Conservation (phyloP, 1,140 invertebrate species). For the Trigoniulus corallinus region DNA sequence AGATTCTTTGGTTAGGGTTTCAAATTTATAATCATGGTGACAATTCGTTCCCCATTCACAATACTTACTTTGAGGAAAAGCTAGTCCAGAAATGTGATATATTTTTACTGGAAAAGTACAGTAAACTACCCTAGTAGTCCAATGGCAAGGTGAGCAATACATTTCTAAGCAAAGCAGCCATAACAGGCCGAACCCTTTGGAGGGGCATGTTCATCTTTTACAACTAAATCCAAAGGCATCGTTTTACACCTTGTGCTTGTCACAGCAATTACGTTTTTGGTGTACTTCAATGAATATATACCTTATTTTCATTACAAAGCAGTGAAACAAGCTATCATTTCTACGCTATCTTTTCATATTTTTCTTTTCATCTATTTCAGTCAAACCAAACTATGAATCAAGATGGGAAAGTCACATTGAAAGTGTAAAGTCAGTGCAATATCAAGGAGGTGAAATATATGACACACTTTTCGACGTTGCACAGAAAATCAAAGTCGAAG, state of each 20-base stretch:
- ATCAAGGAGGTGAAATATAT: not conserved
- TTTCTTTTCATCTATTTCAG: constrained; percentile 14
- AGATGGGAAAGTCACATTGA: constrained; percentile 13
- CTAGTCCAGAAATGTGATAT: constrained; percentile 12
- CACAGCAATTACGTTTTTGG: constrained; percentile 12
- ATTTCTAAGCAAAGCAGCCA: constrained; percentile 5
- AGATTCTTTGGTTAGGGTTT: too few relatives aligned
- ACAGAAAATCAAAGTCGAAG: not conserved
- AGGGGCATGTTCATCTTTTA: not conserved
- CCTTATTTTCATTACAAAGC: constrained; percentile 19
- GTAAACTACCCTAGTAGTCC: constrained; percentile 7
- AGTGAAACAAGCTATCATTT: constrained; percentile 17
- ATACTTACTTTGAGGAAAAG: too few relatives aligned
- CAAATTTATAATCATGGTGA: too few relatives aligned
- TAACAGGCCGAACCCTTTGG: constrained; percentile 7
- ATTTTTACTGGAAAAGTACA: constrained; percentile 11
- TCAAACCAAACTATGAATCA: constrained; percentile 20
- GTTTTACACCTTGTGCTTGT: constrained; percentile 6
- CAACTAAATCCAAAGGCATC: not conserved
- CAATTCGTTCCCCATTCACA: too few relatives aligned
- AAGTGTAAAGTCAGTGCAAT: not conserved
- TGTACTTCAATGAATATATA: constrained; percentile 18
- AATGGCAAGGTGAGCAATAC: constrained; percentile 15
- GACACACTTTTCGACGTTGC: not conserved
- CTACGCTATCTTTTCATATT: too few relatives aligned